Evolutionary conservation across 2,113 vertebrate species (phyloP).

Genomic region (Sigmodon hispidus): DNA sequence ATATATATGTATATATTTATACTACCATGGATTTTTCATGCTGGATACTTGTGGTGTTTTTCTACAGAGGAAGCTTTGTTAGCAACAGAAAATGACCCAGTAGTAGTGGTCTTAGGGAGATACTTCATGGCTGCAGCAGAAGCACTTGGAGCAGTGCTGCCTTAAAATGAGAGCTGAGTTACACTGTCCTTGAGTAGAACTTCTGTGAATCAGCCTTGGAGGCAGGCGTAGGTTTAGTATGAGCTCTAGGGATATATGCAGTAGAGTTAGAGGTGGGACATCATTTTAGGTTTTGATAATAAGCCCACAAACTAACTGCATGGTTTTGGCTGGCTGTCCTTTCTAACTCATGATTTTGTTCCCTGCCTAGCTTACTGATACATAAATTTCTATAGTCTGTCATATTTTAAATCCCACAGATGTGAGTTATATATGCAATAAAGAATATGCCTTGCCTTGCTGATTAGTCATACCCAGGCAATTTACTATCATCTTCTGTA

Average conservation of each 20-base stretch:
- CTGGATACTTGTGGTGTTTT: constrained; percentile 81
- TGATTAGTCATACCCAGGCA: constrained; percentile 60
- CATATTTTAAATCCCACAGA: constrained; percentile 67
- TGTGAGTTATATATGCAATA: constrained; percentile 71
- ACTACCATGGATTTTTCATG: constrained; percentile 83
- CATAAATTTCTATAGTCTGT: constrained; percentile 47
- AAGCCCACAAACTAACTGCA: constrained; percentile 61
- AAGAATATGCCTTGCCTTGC: constrained; percentile 72
- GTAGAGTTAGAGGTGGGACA: constrained; percentile 24
- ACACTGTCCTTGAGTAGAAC: background rate
- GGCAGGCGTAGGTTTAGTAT: constrained; percentile 34
- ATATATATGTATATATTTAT: constrained; percentile 82
- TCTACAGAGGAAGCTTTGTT: constrained; percentile 80
- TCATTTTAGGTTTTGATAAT: constrained; percentile 46
- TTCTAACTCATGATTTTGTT: constrained; percentile 38
- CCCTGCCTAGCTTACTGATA: constrained; percentile 54
- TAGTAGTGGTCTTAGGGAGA: constrained; percentile 77
- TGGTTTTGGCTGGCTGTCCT: constrained; percentile 62
- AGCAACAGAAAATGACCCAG: constrained; percentile 74
- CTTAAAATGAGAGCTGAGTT: constrained; percentile 49
- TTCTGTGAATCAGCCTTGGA: constrained; percentile 8
- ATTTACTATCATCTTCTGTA: constrained; percentile 68
- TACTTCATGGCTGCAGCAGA: constrained; percentile 73
- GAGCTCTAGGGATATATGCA: constrained; percentile 50
- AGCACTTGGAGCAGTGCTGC: constrained; percentile 71